Evolutionary conservation across 2,797 vertebrate species (phyloP).

Genomic region (Coranthus polyacanthus): DNA sequence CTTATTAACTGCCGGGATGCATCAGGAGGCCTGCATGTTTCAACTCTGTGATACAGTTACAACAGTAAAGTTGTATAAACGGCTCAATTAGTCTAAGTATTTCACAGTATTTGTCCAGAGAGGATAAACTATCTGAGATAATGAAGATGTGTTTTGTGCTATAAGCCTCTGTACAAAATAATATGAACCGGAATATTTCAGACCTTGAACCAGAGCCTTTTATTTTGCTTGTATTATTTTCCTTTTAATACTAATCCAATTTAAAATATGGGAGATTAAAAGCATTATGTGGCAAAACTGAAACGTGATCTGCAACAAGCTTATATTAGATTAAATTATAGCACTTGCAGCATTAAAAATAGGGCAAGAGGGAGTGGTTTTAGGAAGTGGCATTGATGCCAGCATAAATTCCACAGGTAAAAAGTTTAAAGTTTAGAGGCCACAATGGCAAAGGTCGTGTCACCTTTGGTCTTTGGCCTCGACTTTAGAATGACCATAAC

Average conservation of each 20-base stretch:
- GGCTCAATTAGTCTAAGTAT: neutral
- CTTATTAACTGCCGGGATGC: neutral
- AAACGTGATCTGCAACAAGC: neutral
- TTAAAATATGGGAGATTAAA: no score
- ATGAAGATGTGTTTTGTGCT: no score
- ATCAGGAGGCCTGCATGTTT: neutral
- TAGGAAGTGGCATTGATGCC: constrained; percentile 4
- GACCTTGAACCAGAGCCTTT: no score
- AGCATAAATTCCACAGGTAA: constrained; percentile 51
- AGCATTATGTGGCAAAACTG: neutral
- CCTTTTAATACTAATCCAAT: no score
- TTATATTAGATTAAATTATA: neutral
- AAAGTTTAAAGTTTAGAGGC: constrained; percentile 30
- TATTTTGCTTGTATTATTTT: no score
- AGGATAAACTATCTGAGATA: no score
- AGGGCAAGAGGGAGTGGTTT: neutral
- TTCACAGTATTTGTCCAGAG: no score
- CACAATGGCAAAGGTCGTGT: constrained; percentile 40
- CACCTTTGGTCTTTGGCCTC: constrained; percentile 57
- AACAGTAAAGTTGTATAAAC: neutral
- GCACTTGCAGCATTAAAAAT: neutral
- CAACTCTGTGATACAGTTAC: neutral
- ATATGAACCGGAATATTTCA: no score
- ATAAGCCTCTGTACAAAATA: no score
- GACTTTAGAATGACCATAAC: constrained; percentile 48